These are phyloP conservation scores for Rhodophaea formosa DNA, from an alignment of 2,888 invertebrate genomes.

Conservation along the genomic window DNA sequence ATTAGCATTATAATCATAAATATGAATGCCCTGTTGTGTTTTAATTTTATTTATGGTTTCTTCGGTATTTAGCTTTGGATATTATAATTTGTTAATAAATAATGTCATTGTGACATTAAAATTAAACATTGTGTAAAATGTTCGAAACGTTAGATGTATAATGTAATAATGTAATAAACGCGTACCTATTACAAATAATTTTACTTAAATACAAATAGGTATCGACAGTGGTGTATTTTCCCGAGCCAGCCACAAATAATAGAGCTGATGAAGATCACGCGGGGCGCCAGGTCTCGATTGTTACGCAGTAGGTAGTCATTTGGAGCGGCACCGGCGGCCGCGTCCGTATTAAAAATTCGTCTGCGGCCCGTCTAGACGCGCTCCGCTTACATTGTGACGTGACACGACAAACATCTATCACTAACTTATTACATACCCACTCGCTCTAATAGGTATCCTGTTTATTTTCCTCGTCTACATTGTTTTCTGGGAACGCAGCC, in stretches of 20 bases:
- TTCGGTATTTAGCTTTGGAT: background rate
- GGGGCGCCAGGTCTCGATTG: conserved; percentile 18
- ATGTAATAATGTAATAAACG: too few relatives aligned
- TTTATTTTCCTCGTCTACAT: conserved; percentile 11
- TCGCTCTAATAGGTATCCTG: conserved; percentile 17
- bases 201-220: too few relatives aligned
- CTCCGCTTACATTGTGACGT: conserved; percentile 57
- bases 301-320: conserved; percentile 27
- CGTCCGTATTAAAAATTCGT: conserved; percentile 65
- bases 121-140: background rate
- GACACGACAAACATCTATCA: conserved; percentile 50
- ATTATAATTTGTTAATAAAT: background rate
- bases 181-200: too few relatives aligned
- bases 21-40: background rate
- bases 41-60: background rate
- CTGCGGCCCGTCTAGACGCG: conserved; percentile 72
- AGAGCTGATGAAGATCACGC: background rate
- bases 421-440: conserved; percentile 26
- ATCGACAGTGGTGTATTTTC: too few relatives aligned
- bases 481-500: background rate
- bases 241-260: too few relatives aligned
- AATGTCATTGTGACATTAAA: background rate
- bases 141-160: too few relatives aligned
- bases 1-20: background rate
- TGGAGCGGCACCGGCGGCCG: conserved; percentile 34